Percentiles rank a stretch among this genome's conserved stretches.
phyloP scores from a whole-genome alignment of 2,888 invertebrate species.

The Sipha maydis region DNA sequence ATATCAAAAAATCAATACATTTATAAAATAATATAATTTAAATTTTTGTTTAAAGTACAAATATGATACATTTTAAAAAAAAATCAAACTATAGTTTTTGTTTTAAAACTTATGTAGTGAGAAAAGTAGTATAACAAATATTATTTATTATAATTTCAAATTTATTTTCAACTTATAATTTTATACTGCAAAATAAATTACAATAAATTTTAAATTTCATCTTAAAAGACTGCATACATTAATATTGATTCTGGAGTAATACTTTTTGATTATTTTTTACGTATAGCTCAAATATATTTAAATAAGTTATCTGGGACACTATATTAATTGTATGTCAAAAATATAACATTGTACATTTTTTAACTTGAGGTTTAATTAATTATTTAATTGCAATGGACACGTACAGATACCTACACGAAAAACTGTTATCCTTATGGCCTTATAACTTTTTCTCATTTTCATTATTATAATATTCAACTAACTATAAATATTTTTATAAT shows the following conservation, averaged over 20 bases:
- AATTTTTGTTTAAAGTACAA: too few relatives aligned
- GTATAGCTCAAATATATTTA: neutral
- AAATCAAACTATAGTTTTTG: too few relatives aligned
- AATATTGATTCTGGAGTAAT: neutral
- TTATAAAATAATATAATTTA: too few relatives aligned
- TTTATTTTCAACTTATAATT: too few relatives aligned
- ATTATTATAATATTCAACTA: neutral
- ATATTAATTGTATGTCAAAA: constrained; percentile 18
- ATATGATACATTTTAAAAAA: too few relatives aligned
- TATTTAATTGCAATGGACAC: neutral
- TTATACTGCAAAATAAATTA: too few relatives aligned
- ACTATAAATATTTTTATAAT: neutral
- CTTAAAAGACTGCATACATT: too few relatives aligned
- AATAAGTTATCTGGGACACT: neutral
- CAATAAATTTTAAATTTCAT: too few relatives aligned
- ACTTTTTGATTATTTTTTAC: neutral
- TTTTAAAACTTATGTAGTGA: too few relatives aligned
- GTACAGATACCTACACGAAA: neutral
- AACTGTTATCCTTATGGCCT: neutral
- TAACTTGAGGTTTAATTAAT: neutral
- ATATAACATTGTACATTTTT: constrained; percentile 8
- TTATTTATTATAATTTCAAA: too few relatives aligned
- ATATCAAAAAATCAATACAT: too few relatives aligned
- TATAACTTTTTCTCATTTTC: neutral
- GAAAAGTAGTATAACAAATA: too few relatives aligned